Evolutionary conservation across 2,797 vertebrate genomes (phyloP).

Genomic region (Onychomys arenicola): DNA sequence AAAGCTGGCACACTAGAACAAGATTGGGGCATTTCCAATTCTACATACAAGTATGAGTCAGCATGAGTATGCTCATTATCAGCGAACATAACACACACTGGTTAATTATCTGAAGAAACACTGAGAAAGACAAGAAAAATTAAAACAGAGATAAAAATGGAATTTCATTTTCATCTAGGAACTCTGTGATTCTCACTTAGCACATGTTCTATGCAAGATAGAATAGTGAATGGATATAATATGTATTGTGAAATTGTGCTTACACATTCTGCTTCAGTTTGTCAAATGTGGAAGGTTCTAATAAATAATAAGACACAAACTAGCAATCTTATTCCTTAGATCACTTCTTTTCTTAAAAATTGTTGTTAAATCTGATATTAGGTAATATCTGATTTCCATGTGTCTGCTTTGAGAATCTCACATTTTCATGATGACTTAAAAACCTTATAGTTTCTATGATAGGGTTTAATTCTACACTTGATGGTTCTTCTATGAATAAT

Average conservation of each 20-base stretch:
- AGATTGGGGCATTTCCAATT: not conserved
- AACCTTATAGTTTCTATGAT: not conserved
- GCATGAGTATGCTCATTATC: not conserved
- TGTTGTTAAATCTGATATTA: not conserved
- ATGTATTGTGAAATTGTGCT: not conserved
- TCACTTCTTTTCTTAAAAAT: not conserved
- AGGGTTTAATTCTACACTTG: not conserved
- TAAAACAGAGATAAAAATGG: not conserved
- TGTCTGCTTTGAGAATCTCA: not conserved
- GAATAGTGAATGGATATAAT: not conserved
- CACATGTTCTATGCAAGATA: not conserved
- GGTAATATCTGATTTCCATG: not conserved
- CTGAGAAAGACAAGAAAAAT: not conserved
- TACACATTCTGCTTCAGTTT: not conserved
- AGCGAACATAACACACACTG: not conserved
- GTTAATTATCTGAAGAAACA: not conserved
- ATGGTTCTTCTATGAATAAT: not conserved
- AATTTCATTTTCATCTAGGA: not conserved
- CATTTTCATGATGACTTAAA: accelerated
- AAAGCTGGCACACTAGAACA: not conserved
- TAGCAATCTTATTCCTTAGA: not conserved
- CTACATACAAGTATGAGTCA: not conserved
- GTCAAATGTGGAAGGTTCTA: not conserved
- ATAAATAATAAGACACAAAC: not conserved
- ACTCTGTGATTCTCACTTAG: not conserved